phyloP scores from a whole-genome alignment of 92 coral and sea anemone species.

The Scolanthus callimorphus region DNA sequence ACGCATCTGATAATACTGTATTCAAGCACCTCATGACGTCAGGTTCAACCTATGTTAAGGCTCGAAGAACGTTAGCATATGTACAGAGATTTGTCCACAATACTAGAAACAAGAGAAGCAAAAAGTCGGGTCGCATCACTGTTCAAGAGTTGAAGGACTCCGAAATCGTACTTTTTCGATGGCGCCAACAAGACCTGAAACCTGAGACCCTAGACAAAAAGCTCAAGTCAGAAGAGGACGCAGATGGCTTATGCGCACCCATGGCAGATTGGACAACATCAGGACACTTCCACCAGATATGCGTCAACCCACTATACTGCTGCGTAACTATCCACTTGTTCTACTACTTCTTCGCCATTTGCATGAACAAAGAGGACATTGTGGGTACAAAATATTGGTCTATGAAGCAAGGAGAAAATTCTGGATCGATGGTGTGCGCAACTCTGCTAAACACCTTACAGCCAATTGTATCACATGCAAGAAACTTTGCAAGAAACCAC shows the following conservation, averaged over 20 bases:
- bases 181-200: slow-evolving; percentile 17
- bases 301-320: slow-evolving; percentile 25
- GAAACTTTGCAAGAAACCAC: slow-evolving; percentile 32
- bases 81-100: slow-evolving; percentile 22
- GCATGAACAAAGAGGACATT: slow-evolving; percentile 15
- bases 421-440: slow-evolving; percentile 26
- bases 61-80: slow-evolving; percentile 40
- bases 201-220: slow-evolving; percentile 6
- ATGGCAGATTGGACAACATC: slow-evolving; percentile 25
- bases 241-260: slow-evolving; percentile 26
- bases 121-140: slow-evolving; percentile 17
- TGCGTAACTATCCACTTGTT: slow-evolving; percentile 12
- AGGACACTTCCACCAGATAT: slow-evolving; percentile 21
- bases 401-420: slow-evolving; percentile 20
- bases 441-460: slow-evolving; percentile 23
- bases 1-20: background rate
- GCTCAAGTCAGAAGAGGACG: slow-evolving; percentile 3
- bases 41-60: background rate
- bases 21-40: background rate
- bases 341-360: slow-evolving; percentile 16
- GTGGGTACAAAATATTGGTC: slow-evolving; percentile 36
- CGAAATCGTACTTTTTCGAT: slow-evolving; percentile 20
- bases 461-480: slow-evolving; percentile 15
- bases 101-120: slow-evolving; percentile 1
- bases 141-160: slow-evolving; percentile 17